These are phyloP conservation scores for Tuta absoluta DNA, from an alignment of 2,888 invertebrate species.

Conservation along the genomic window DNA sequence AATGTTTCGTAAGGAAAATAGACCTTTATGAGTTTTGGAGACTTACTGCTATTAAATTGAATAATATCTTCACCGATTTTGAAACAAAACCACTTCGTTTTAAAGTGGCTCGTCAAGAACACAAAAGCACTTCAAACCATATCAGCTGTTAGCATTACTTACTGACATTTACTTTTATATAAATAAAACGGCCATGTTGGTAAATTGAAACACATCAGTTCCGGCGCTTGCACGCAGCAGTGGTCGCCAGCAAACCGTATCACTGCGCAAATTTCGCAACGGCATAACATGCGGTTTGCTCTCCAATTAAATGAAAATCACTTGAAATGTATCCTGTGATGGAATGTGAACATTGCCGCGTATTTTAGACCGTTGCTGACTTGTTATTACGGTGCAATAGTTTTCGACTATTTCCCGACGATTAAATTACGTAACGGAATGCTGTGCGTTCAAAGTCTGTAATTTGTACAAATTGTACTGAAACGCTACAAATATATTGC, in stretches of 20 bases:
- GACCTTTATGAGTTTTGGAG: too few relatives aligned
- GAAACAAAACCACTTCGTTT: too few relatives aligned
- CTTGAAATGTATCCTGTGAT: slow-evolving; percentile 19
- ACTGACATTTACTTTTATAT: not conserved
- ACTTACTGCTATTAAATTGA: too few relatives aligned
- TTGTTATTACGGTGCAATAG: not conserved
- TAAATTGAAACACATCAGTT: slow-evolving; percentile 20
- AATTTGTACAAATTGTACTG: not conserved
- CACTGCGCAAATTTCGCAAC: slow-evolving; percentile 11
- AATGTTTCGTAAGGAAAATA: too few relatives aligned
- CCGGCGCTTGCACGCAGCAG: slow-evolving; percentile 15
- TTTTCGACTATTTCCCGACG: slow-evolving; percentile 5
- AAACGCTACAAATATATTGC: too few relatives aligned
- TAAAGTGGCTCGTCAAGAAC: too few relatives aligned
- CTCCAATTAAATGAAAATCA: slow-evolving; percentile 18
- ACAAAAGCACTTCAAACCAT: not conserved
- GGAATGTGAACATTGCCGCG: not conserved
- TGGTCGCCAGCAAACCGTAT: slow-evolving; percentile 8
- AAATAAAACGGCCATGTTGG: slow-evolving; percentile 13
- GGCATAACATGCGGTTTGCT: slow-evolving; percentile 20
- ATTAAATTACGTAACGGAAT: not conserved
- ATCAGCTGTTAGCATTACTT: not conserved
- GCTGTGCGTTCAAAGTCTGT: not conserved
- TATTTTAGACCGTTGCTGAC: not conserved
- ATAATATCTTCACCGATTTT: too few relatives aligned